Percentiles rank a stretch among this genome's conserved stretches.
phyloP scores from a whole-genome alignment of 2,797 vertebrate species.

The Danio albolineatus region DNA sequence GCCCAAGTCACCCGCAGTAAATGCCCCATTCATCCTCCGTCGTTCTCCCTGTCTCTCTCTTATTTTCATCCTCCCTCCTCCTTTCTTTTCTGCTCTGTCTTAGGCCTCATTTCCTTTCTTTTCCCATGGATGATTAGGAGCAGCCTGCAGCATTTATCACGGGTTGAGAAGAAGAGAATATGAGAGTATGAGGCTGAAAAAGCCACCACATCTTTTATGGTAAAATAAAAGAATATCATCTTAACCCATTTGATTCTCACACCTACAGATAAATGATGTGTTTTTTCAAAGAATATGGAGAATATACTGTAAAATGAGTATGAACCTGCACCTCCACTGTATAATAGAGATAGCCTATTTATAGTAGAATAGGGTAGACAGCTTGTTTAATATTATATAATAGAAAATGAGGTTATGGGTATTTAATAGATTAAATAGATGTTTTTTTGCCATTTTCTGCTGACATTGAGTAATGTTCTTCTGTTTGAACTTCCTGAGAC shows the following conservation, averaged over 20 bases:
- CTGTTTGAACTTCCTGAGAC: neutral
- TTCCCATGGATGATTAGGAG: constrained; percentile 78
- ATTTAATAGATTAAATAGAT: neutral
- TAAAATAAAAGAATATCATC: constrained; percentile 31
- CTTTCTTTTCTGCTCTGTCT: constrained; percentile 19
- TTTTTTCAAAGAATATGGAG: neutral
- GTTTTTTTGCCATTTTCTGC: neutral
- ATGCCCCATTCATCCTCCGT: constrained; percentile 70
- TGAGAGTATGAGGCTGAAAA: constrained; percentile 38
- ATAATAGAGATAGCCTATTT: neutral
- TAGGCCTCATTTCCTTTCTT: constrained; percentile 74
- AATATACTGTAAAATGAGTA: constrained; percentile 2
- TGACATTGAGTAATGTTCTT: neutral
- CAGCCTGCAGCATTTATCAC: constrained; percentile 75
- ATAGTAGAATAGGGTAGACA: neutral
- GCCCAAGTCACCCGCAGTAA: constrained; percentile 71
- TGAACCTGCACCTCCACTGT: neutral
- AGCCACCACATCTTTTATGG: constrained; percentile 5
- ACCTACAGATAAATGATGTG: neutral
- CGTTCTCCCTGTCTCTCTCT: constrained; percentile 18
- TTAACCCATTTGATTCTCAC: constrained; percentile 15
- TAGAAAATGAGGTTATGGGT: neutral
- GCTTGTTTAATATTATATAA: neutral
- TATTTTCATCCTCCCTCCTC: constrained; percentile 24
- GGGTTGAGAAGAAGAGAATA: constrained; percentile 49